Conservation (phyloP, 2,888 invertebrate genomes). For the Amblyjoppa fuscipennis region DNA sequence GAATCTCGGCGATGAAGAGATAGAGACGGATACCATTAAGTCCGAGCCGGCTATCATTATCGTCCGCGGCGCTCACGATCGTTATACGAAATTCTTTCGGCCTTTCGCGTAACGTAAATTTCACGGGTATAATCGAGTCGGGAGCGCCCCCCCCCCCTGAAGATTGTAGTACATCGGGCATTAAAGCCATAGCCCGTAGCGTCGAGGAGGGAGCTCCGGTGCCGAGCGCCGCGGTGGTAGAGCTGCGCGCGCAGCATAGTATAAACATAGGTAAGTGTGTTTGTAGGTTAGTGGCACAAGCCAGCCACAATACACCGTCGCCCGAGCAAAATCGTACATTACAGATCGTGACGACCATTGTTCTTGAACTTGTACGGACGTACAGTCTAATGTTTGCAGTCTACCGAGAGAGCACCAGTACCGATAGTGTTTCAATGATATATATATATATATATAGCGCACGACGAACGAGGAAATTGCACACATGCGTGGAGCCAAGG, state of each 20-base stretch:
- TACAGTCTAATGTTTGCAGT: conserved; percentile 37
- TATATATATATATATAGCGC: neutral
- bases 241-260: conserved; percentile 68
- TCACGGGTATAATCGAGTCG: conserved; percentile 3
- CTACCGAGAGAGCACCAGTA: neutral
- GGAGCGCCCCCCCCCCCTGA: neutral
- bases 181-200: conserved; percentile 25
- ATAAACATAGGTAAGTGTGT: conserved; percentile 84
- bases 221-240: neutral
- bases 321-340: conserved; percentile 81
- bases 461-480: neutral
- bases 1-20: conserved; percentile 16
- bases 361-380: conserved; percentile 83
- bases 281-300: conserved; percentile 84
- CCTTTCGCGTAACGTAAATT: conserved; percentile 15
- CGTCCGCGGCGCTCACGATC: conserved; percentile 9
- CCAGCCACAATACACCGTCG: conserved; percentile 72
- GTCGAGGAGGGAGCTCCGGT: conserved; percentile 12
- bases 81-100: conserved; percentile 30
- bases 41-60: conserved; percentile 8
- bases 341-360: conserved; percentile 82
- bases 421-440: neutral
- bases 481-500: neutral
- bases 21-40: conserved; percentile 5
- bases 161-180: conserved; percentile 25